Evolutionary conservation across 2,888 invertebrate species (phyloP).

Genomic region (Itoplectis maculator): DNA sequence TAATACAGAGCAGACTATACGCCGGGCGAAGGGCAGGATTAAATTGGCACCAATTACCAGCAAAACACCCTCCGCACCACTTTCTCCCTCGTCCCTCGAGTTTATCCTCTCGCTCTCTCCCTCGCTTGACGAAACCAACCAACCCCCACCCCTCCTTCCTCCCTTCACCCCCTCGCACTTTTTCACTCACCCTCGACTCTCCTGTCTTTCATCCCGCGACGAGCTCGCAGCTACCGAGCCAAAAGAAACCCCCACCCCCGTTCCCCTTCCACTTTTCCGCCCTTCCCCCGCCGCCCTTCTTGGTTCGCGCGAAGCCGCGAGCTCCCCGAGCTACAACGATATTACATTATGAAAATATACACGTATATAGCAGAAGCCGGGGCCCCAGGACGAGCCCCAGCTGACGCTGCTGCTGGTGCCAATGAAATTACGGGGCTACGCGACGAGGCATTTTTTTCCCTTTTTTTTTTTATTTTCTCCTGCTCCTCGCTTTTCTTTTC

Average conservation of each 20-base stretch:
- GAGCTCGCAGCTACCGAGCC: slow-evolving; percentile 61
- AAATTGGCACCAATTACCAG: slow-evolving; percentile 89
- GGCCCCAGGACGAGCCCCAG: slow-evolving; percentile 66
- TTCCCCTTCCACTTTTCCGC: too few species aligned
- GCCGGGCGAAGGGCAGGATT: slow-evolving; percentile 86
- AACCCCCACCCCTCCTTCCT: background rate
- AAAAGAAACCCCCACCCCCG: slow-evolving; percentile 74
- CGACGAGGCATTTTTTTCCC: slow-evolving; percentile 60
- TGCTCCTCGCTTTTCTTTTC: too few species aligned
- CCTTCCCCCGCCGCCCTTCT: too few species aligned
- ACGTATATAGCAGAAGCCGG: slow-evolving; percentile 49
- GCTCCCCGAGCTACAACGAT: slow-evolving; percentile 73
- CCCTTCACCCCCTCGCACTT: slow-evolving; percentile 73
- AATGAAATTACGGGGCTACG: slow-evolving; percentile 75
- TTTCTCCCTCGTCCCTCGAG: slow-evolving; percentile 74
- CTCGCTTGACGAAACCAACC: slow-evolving; percentile 15
- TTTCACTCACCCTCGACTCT: slow-evolving; percentile 35
- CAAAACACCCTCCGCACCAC: slow-evolving; percentile 85
- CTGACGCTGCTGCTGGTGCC: slow-evolving; percentile 76
- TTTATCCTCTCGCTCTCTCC: slow-evolving; percentile 41
- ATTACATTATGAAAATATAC: slow-evolving; percentile 81
- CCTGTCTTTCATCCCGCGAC: slow-evolving; percentile 18
- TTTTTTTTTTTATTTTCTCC: slow-evolving; percentile 40
- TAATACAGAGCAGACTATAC: slow-evolving; percentile 76
- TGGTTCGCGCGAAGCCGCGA: slow-evolving; percentile 22